Evolutionary conservation across 2,888 invertebrate genomes (phyloP), one percentile per base, ranked within the genome.

Genomic region (Drosophila leonis): DNA sequence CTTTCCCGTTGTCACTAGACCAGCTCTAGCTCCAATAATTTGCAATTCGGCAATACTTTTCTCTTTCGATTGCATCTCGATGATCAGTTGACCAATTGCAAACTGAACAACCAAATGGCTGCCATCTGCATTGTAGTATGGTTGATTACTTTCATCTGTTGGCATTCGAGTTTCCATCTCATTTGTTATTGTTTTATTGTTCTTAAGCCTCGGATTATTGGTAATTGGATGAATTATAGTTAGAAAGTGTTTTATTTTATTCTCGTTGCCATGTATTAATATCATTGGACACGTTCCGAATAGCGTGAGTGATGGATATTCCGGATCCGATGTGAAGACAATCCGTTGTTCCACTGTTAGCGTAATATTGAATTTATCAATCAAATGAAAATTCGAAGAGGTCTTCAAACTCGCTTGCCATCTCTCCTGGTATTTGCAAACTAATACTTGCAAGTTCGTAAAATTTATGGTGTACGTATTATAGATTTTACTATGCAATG

Each of bases 41-140:
- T 98, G 98, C 65, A 98, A 94, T 92, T 99, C 98, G 0, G 98
- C 98, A 61, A 98, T 96, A 92, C 98, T 97, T 78, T 98, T 95
- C 9, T 98, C 98, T 91, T 96, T 94, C 0, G 97, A 97, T 91
- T 98, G 97, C 71, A 98, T 95, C 94, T 97, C 97, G 4, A 98
- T 93, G 0, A 97, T 97, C 94, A 98, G 95, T 90, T 97, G 96
- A 89, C 97, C 97, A 70, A 98, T 95, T 3, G 96, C 95, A 91
- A 98, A 98, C 93, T 98, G 97, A 83, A 97, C 94, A 93, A 97
- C 95, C 77, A 98, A 94, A 18, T 97, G 83, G 75, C 88, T 92
- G 94, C 81, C 95, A 94, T 56, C 96, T 94, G 77, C 73, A 44
- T 73, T 74, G 35, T 76, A 76, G 27, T 67, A 57, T 8, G 64